A percentile compares a stretch with the other conserved stretches of the same genome.
Evolutionary conservation across 2,797 vertebrate genomes (phyloP).

Genomic region (Microctenopoma steveboyesi): DNA sequence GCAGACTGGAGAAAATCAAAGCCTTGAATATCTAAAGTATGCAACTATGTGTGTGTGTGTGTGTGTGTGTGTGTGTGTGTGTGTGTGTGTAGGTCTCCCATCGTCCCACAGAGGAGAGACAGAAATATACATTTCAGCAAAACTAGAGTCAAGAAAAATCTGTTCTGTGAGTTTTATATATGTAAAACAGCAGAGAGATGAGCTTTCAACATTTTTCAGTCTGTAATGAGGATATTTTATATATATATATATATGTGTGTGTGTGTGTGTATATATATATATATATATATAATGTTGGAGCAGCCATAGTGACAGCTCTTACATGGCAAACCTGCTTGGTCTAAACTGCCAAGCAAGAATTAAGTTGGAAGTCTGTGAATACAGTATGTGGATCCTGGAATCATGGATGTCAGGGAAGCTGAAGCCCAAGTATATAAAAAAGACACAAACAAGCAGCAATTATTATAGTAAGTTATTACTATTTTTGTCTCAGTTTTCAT

Average conservation of each 20-base stretch:
- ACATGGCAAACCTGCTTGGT: neutral
- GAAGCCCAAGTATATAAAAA: too few species aligned
- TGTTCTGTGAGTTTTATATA: slow-evolving; percentile 14
- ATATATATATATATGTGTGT: too few species aligned
- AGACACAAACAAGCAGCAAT: too few species aligned
- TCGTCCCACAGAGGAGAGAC: slow-evolving; percentile 21
- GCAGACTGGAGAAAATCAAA: slow-evolving; percentile 59
- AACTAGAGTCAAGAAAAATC: slow-evolving; percentile 2
- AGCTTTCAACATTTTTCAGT: slow-evolving; percentile 20
- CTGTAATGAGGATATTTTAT: neutral
- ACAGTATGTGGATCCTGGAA: too few species aligned
- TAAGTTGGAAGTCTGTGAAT: too few species aligned
- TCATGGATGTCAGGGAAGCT: too few species aligned
- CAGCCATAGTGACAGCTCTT: neutral
- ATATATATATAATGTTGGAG: neutral
- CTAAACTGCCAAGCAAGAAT: neutral
- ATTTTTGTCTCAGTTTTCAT: neutral
- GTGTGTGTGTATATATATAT: too few species aligned
- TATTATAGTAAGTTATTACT: neutral
- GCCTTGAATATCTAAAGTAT: slow-evolving; percentile 43
- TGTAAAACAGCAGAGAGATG: neutral
- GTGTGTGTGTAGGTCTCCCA: neutral
- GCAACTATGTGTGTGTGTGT: slow-evolving; percentile 14
- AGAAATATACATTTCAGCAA: slow-evolving; percentile 11
- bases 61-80: slow-evolving; percentile 14